Conservation (phyloP, 2,113 vertebrate species). For the Lutjanus erythropterus region DNA sequence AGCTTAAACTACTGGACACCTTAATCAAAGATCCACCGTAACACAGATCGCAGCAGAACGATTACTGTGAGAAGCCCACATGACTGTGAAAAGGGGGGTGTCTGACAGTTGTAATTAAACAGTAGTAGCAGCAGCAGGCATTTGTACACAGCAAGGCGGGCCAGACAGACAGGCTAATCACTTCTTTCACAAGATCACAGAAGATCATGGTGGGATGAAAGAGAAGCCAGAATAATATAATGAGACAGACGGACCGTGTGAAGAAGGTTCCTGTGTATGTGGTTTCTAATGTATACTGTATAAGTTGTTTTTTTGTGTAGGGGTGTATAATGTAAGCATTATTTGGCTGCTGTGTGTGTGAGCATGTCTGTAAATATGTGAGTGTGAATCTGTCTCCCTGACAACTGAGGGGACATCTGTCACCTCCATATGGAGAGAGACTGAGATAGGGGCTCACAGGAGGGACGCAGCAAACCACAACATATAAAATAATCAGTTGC, state of each 20-base stretch:
- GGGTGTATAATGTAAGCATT: slow-evolving; percentile 20
- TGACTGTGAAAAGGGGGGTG: not conserved
- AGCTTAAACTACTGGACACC: not conserved
- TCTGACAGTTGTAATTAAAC: slow-evolving; percentile 21
- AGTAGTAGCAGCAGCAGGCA: slow-evolving; percentile 2
- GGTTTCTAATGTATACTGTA: slow-evolving; percentile 8
- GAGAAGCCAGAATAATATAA: slow-evolving; percentile 8
- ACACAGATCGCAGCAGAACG: slow-evolving; percentile 14
- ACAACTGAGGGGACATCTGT: slow-evolving; percentile 75
- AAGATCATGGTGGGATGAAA: slow-evolving; percentile 25
- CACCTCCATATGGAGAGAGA: slow-evolving; percentile 72
- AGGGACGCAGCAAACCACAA: not conserved
- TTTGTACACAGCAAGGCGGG: slow-evolving; percentile 5
- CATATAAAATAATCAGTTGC: slow-evolving; percentile 14
- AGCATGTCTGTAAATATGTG: slow-evolving; percentile 32
- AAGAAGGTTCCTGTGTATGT: not conserved
- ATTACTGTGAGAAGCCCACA: not conserved
- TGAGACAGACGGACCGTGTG: not conserved
- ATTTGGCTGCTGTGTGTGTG: slow-evolving; percentile 38
- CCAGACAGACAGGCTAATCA: slow-evolving; percentile 15
- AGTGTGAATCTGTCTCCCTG: slow-evolving; percentile 61
- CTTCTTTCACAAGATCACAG: slow-evolving; percentile 29
- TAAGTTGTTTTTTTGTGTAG: slow-evolving; percentile 1
- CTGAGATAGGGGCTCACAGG: slow-evolving; percentile 34
- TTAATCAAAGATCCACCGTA: slow-evolving; percentile 1